These are phyloP conservation scores for Pomatorhinus ruficollis DNA, from an alignment of 2,113 vertebrate genomes.

Conservation along the genomic window DNA sequence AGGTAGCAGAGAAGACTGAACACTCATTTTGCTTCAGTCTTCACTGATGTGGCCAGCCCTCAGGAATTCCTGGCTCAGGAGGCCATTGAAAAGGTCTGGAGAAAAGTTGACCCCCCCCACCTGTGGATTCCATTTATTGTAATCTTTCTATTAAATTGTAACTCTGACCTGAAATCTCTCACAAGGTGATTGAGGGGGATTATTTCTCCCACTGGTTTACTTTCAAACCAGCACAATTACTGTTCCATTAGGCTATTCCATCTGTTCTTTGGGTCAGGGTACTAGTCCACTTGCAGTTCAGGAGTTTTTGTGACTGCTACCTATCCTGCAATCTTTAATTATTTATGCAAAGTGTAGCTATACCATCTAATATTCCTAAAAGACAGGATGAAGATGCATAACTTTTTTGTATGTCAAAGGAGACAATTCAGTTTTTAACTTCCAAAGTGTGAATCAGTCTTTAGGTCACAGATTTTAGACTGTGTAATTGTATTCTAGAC, in stretches of 20 bases:
- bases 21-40: background rate
- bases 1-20: background rate
- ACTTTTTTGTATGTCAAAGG: background rate
- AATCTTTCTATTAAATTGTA: background rate
- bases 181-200: background rate
- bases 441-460: background rate
- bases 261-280: background rate
- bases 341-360: background rate
- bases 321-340: background rate
- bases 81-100: background rate
- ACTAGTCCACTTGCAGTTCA: background rate
- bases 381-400: background rate
- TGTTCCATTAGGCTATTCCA: background rate
- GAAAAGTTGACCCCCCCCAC: background rate
- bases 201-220: background rate
- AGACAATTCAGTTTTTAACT: background rate
- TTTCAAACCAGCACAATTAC: background rate
- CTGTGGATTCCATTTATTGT: background rate
- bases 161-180: background rate
- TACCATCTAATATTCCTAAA: background rate
- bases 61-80: background rate
- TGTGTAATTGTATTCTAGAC: background rate
- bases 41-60: background rate
- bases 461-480: background rate
- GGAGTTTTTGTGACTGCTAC: background rate